Base-by-base conservation (phyloP, 2,113 vertebrate genomes). In the Hemichromis elongatus region DNA sequence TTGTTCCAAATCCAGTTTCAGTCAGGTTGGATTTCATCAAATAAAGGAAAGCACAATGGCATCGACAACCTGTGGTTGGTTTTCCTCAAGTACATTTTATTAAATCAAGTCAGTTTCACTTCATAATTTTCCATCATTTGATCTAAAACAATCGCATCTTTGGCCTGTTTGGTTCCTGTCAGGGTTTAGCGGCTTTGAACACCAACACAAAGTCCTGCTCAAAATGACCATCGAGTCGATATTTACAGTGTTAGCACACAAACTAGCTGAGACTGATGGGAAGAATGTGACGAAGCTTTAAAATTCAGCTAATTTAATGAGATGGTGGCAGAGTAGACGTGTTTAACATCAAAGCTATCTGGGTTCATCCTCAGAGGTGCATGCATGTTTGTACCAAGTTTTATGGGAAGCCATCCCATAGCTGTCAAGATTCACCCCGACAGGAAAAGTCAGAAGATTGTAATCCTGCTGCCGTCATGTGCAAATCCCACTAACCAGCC, bases 21-120 rank as follows among this genome's bases (percentile, higher is more conserved):
- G 35, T 40, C 35, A 68, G 0, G 13, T 42, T 0, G 0, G 4
- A 42, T 68, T 68, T 40, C 24, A 14, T 68, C 12, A 68, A 68
- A 14, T 40, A 40, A 45, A 70, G 63, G 0, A 42, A 42, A 16
- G 37, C 21, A 0, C 37, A 42, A 70, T 9, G 45, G 13, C n/a
- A 45, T 68, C 63, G 45, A 16, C 24, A 70, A 42, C 21, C 13
- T 4, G 1, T 10, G 35, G 1, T 70, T 70, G 26, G 26, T 70
- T 70, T 70, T 1, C 12, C 21, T 5, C 14, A 0, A 0, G 12
- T 70, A 16, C 26, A 70, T 45, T 12, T 1, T 42, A 68, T 42
- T 68, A 6, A 42, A 26, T 42, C n/a, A 21, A 66, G 10, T 40
- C 26, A 13, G 10, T 70, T 70, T 5, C 66, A 45, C 8, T 26